Base-by-base conservation (phyloP, 2,888 invertebrate genomes). In the Lacanobia wlatinum region DNA sequence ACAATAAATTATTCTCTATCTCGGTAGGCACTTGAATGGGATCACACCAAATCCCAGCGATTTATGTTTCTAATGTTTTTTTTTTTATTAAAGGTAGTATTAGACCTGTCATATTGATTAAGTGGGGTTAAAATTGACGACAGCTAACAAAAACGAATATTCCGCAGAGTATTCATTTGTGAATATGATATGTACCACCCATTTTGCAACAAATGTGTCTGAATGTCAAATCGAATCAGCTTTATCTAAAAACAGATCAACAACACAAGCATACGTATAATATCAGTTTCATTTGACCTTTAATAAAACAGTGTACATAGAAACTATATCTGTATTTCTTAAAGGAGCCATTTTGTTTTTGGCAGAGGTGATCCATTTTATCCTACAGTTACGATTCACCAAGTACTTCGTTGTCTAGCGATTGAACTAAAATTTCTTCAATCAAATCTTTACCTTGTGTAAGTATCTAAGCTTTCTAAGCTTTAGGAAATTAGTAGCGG, bases 221-320 rank as follows among this genome's bases (percentile, higher is more conserved):
- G 61, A 38, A 63, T 50, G 62, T 73, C 73, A 38, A 68, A 68
- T 70, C 53, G 14, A 67, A 60, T 67, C 48, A 70, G 50, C 14
- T 52, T 55, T 80, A 63, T 63, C 71, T 52, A 34, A 38, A 73
- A 48, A 73, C 58, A 55, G 34, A 63, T 78, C 73, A 14, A 62
- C 12, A 21, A 40, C 12, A 61, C 46, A 50, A 70, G 14, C 43
- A 16, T 14, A 14, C 50, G 28, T 38, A 73, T 48, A 48, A 46
- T 67, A 72, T 71, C 43, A 38, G 43, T 72, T 78, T 50, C 53
- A 50, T 55, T 53, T 71, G 55, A 69, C 43, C 55, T 76, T 69
- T 67, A 75, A 40, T 16, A 56, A 38, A 43, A 4, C 43, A 53
- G 16, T n/a, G 16, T n/a, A 73, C n/a, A 50, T 34, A 67, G 8